phyloP scores from a whole-genome alignment of 2,113 vertebrate genomes.

The Hoplias malabaricus region DNA sequence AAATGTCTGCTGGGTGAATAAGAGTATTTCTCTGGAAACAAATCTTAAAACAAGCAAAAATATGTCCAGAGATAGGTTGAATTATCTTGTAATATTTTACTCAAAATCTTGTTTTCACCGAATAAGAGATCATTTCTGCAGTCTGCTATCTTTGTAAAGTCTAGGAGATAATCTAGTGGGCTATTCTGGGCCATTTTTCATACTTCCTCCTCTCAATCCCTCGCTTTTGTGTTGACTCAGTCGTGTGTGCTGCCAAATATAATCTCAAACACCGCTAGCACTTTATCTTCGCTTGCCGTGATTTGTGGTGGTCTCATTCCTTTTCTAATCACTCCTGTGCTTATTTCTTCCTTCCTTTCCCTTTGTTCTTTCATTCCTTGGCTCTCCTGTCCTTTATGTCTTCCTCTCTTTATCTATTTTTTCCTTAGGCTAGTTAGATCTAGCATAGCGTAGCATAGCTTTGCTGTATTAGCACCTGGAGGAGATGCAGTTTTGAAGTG shows the following conservation, averaged over 20 bases:
- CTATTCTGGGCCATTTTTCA: slow-evolving; percentile 1
- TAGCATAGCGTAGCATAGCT: neutral
- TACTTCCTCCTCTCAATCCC: slow-evolving; percentile 26
- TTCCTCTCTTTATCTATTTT: neutral
- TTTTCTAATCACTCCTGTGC: neutral
- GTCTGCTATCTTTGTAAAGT: slow-evolving; percentile 14
- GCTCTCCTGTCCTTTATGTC: neutral
- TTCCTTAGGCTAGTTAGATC: neutral
- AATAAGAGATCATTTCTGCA: too few species aligned
- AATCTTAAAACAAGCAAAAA: too few species aligned
- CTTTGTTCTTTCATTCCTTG: neutral
- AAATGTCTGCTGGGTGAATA: too few species aligned
- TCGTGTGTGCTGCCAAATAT: neutral
- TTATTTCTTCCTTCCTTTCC: neutral
- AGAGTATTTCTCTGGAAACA: too few species aligned
- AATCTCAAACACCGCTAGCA: neutral
- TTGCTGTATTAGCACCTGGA: neutral
- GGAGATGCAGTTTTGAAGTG: neutral
- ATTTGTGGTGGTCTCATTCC: slow-evolving; percentile 3
- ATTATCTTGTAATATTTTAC: too few species aligned
- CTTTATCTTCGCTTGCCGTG: slow-evolving; percentile 27
- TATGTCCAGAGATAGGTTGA: too few species aligned
- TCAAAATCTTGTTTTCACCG: too few species aligned
- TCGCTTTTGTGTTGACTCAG: slow-evolving; percentile 31
- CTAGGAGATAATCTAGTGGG: neutral